These are phyloP conservation scores for Heliconius ismenius DNA, from an alignment of 2,888 invertebrate species.

Conservation along the genomic window DNA sequence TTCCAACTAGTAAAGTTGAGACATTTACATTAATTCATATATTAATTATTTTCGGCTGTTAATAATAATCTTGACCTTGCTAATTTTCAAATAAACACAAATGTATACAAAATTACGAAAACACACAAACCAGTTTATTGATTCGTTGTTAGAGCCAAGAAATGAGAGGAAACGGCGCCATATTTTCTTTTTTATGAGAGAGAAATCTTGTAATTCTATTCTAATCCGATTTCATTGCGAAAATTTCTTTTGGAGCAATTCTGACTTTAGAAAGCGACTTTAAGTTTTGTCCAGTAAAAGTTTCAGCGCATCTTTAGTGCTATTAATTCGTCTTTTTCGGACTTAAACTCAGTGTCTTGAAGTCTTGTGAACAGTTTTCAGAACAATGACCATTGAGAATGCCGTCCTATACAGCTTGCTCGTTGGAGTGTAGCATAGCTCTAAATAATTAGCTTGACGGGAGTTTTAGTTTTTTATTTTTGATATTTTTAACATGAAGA, in stretches of 20 bases:
- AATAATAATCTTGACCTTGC: background rate
- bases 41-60: too few species aligned
- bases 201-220: constrained; percentile 61
- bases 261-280: constrained; percentile 47
- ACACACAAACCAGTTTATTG: constrained; percentile 20
- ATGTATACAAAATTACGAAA: constrained; percentile 10
- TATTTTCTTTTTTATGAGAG: constrained; percentile 56
- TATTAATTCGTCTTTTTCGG: constrained; percentile 52
- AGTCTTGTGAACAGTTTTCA: constrained; percentile 44
- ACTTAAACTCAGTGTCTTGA: constrained; percentile 51
- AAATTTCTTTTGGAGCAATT: constrained; percentile 59
- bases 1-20: too few species aligned
- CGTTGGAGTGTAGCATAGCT: constrained; percentile 11
- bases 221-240: constrained; percentile 61
- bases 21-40: too few species aligned
- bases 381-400: constrained; percentile 43
- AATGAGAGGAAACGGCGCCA: constrained; percentile 56
- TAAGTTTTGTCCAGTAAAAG: constrained; percentile 48
- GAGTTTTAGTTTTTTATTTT: background rate
- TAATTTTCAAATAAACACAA: background rate
- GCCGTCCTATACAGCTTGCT: constrained; percentile 13
- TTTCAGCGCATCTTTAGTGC: constrained; percentile 58
- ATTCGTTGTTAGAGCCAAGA: constrained; percentile 29
- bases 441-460: constrained; percentile 11
- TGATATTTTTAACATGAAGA: background rate